Base-by-base conservation (phyloP, 2,888 invertebrate species). In the Ormyrus thymus region DNA sequence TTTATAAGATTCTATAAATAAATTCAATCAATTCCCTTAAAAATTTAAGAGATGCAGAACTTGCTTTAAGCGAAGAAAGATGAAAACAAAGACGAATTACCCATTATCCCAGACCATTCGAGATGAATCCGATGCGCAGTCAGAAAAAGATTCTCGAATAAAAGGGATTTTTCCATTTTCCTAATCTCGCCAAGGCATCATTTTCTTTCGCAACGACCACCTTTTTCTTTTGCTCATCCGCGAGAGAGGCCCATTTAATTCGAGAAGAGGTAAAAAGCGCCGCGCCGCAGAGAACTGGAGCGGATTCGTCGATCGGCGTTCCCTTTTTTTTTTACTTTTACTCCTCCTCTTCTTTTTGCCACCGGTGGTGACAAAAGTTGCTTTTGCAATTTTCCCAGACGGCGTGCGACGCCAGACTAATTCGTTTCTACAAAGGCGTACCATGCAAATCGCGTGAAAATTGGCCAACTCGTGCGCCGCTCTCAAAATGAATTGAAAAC, bases 371-470 rank as follows among this genome's bases (percentile, higher is more conserved):
- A 86, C 85, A 87, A 87, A 86, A 88, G 89, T 87, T 83, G 83
- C 83, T 87, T 86, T 87, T 86, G 88, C 85, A 87, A 89, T 86
- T 86, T 89, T 89, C 88, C 87, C 89, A 88, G 85, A 86, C 83
- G 80, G 45, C 75, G 75, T 75, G 80, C 66, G 74, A 76, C 68
- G 59, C 11, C 13, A 10, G 72, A 70, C 76, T 76, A 76, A 76
- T 77, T 77, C 72, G 29, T 7, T 56, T 15, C 46, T 59, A 77
- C 71, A 77, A 77, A 71, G 71, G 71, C 45, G 65, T 70, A 79
- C 79, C 78, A 81, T 82, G 80, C 78, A 81, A 83, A 82, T 84
- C 79, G 70, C 79, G 79, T 55, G 79, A 82, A 83, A 83, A 83
- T 84, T 83, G 59, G 74, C 82, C 79, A 83, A 83, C 51, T 11